phyloP scores from a whole-genome alignment of 2,888 invertebrate species.

The Maniola hyperantus region DNA sequence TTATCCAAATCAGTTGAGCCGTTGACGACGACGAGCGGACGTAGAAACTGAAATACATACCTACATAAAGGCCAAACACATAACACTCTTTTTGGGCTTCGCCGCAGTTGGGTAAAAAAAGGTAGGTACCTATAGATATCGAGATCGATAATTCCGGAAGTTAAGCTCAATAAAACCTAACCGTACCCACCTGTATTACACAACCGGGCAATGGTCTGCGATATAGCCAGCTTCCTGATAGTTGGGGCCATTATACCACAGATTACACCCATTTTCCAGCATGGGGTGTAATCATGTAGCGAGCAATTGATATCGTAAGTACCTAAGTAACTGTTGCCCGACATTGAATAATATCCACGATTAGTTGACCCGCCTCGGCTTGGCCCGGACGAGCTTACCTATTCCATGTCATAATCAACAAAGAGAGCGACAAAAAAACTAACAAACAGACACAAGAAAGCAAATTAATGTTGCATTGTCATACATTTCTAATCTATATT shows the following conservation, averaged over 20 bases:
- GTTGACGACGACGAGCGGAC: too few relatives aligned
- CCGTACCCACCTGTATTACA: conserved; percentile 13
- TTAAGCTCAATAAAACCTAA: conserved; percentile 13
- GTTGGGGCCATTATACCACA: conserved; percentile 12
- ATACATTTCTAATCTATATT: too few relatives aligned
- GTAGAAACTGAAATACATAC: too few relatives aligned
- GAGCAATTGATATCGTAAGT: conserved; percentile 6
- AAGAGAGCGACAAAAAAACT: too few relatives aligned
- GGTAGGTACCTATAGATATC: background rate
- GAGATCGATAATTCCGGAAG: conserved; percentile 16
- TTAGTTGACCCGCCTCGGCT: background rate
- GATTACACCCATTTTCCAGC: conserved; percentile 40
- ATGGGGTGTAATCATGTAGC: conserved; percentile 36
- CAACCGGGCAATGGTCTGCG: conserved; percentile 10
- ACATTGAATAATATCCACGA: conserved; percentile 10
- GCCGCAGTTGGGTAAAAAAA: too few relatives aligned
- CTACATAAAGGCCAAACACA: too few relatives aligned
- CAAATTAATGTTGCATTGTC: too few relatives aligned
- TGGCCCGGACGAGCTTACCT: too few relatives aligned
- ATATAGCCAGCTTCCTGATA: conserved; percentile 33
- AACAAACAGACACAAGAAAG: too few relatives aligned
- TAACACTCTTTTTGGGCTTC: too few relatives aligned
- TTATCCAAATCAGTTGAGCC: too few relatives aligned
- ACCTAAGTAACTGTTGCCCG: background rate
- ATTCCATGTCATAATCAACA: too few relatives aligned